phyloP scores from a whole-genome alignment of 2,797 vertebrate species.

The Thalassophryne amazonica region DNA sequence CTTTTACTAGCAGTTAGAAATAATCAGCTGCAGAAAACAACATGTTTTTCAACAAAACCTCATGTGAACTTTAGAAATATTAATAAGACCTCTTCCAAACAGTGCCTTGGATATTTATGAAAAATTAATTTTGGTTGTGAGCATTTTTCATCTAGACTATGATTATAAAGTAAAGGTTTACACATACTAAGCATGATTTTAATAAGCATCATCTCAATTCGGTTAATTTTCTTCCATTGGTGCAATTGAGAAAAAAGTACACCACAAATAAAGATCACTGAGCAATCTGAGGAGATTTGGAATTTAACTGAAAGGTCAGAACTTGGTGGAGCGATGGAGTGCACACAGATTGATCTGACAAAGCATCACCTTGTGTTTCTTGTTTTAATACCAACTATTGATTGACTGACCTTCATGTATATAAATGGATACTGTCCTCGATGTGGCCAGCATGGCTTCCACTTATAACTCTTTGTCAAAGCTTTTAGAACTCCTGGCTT shows the following conservation, averaged over 20 bases:
- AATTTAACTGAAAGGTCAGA: constrained; percentile 59
- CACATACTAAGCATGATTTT: constrained; percentile 13
- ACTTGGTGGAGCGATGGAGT: constrained; percentile 56
- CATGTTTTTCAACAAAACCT: not conserved
- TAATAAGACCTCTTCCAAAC: constrained; percentile 5
- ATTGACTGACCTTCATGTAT: constrained; percentile 80
- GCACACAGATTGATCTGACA: constrained; percentile 70
- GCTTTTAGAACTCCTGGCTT: constrained; percentile 63
- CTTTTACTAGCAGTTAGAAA: not conserved
- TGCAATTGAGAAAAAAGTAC: constrained; percentile 16
- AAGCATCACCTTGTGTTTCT: constrained; percentile 76
- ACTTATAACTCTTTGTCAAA: constrained; percentile 73
- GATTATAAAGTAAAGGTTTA: constrained; percentile 7
- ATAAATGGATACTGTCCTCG: constrained; percentile 75
- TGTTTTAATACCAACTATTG: constrained; percentile 77
- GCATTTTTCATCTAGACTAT: constrained; percentile 9
- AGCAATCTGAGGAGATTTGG: constrained; percentile 33
- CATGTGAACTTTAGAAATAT: constrained; percentile 15
- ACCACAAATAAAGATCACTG: not conserved
- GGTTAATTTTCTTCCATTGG: constrained; percentile 6
- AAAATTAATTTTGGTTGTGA: constrained; percentile 25
- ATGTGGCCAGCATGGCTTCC: constrained; percentile 70
- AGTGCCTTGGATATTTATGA: constrained; percentile 16
- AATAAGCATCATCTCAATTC: constrained; percentile 17
- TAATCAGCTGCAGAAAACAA: not conserved